Base-by-base conservation (phyloP, 2,797 vertebrate species). In the Chaenodraco wilsoni region DNA sequence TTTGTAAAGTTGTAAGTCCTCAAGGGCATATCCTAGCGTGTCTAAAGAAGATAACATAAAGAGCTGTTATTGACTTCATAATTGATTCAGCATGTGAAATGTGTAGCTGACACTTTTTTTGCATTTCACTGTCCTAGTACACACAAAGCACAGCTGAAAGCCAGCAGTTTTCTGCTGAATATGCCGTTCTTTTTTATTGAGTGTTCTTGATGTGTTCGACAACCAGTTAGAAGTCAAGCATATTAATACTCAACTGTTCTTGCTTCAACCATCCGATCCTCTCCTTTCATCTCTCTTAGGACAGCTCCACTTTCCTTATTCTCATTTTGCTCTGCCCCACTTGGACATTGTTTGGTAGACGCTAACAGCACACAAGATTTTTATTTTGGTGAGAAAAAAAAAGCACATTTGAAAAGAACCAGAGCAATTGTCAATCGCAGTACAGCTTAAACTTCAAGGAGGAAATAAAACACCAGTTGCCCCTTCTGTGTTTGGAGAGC, bases 221-320 rank as follows among this genome's bases (percentile, higher is more conserved):
- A 87, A 84, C 63, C 82, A 74, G 72, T 90, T 79, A 82, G 68
- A 87, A 76, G 81, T 83, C 69, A 64, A 65, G 63, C 73, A 21
- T 77, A 76, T 89, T 76, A 77, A 90, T 87, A 79, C 70, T 68
- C 60, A 76, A 82, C 61, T 76, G 40, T 76, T 89, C 27, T 68
- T 72, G 54, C 74, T 82, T 88, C 82, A 74, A 55, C 73, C 86
- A 72, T 87, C 83, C 87, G 79, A 81, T 90, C 79, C 61, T 69
- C 77, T 82, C 76, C 81, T 86, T 86, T 89, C 85, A 88, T 87
- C 78, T 87, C 76, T 89, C 85, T 27, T 5, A 84, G 82, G 85
- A 78, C 71, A 65, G 79, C 86, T 87, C 79, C 15, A 4, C 72
- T 90, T 90, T 87, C 78, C 80, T 74, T 87, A 74, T 84, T 87